Percentiles rank a stretch among this genome's conserved stretches.
Evolutionary conservation across 2,888 invertebrate genomes (phyloP).

Genomic region (Apamea crenata): DNA sequence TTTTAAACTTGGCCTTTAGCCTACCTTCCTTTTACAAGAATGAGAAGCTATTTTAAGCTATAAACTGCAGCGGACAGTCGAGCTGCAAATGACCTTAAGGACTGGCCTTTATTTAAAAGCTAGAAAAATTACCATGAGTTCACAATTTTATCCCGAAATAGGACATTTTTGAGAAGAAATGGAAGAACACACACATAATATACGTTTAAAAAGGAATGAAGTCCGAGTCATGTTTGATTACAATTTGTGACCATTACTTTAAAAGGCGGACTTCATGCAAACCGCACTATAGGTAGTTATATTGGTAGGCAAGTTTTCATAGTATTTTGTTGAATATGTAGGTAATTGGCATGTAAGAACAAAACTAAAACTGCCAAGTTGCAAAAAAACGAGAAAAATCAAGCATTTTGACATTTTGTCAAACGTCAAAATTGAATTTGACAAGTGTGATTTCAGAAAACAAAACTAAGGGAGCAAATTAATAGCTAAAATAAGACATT

Average conservation of each 20-base stretch:
- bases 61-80: conserved; percentile 15
- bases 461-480: background rate
- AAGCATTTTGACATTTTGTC: conserved; percentile 34
- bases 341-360: conserved; percentile 10
- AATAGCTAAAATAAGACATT: too few species aligned
- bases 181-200: conserved; percentile 38
- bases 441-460: background rate
- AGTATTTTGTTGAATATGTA: background rate
- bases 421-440: conserved; percentile 27
- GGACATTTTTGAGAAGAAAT: conserved; percentile 3
- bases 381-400: background rate
- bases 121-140: conserved; percentile 23
- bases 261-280: conserved; percentile 10
- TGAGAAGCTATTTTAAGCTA: conserved; percentile 33
- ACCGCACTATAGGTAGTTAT: background rate
- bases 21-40: conserved; percentile 38
- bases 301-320: background rate
- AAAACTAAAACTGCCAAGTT: background rate
- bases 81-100: conserved; percentile 28
- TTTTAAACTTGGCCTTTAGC: conserved; percentile 6
- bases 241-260: conserved; percentile 9
- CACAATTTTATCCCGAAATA: conserved; percentile 10
- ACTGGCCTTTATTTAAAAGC: conserved; percentile 11
- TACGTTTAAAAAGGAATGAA: background rate
- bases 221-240: background rate